A percentile compares a stretch with the other conserved stretches of the same genome.
Conservation (phyloP, 2,797 vertebrate genomes). For the Leontopithecus rosalia region DNA sequence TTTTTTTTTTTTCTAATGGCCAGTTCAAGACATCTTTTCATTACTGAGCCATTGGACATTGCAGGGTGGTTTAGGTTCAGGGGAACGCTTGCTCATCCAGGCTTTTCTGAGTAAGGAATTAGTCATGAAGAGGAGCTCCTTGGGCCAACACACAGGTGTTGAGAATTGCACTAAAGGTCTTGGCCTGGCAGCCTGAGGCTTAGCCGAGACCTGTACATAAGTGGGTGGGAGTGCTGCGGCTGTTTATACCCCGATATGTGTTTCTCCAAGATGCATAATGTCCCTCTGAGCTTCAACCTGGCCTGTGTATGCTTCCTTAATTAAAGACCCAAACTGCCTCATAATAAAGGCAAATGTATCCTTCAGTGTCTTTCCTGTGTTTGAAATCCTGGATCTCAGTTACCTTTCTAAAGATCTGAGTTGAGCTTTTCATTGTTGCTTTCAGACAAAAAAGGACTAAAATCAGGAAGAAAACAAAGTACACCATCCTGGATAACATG, state of each 20-base stretch:
- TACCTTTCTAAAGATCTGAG: slow-evolving; percentile 6
- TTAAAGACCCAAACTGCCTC: neutral
- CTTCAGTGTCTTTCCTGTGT: neutral
- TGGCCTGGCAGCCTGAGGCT: neutral
- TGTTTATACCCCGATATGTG: accelerated
- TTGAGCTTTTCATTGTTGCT: slow-evolving; percentile 45
- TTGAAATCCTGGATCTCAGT: neutral
- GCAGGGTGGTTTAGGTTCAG: neutral
- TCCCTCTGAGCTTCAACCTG: neutral
- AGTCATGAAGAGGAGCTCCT: neutral
- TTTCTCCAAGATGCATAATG: neutral
- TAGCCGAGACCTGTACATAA: neutral
- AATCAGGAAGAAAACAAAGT: slow-evolving; percentile 93
- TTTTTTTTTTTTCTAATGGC: neutral
- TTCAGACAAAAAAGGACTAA: slow-evolving; percentile 90
- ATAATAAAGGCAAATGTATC: neutral
- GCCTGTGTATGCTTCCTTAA: neutral
- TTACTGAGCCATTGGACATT: neutral
- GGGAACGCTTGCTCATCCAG: neutral
- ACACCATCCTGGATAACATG: slow-evolving; percentile 94
- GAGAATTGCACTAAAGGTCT: neutral
- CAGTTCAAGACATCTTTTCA: neutral
- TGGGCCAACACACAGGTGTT: neutral
- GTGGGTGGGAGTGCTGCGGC: neutral
- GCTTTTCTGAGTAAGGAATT: neutral